Evolutionary conservation across 2,113 vertebrate species (phyloP).

Genomic region (Podarcis muralis): DNA sequence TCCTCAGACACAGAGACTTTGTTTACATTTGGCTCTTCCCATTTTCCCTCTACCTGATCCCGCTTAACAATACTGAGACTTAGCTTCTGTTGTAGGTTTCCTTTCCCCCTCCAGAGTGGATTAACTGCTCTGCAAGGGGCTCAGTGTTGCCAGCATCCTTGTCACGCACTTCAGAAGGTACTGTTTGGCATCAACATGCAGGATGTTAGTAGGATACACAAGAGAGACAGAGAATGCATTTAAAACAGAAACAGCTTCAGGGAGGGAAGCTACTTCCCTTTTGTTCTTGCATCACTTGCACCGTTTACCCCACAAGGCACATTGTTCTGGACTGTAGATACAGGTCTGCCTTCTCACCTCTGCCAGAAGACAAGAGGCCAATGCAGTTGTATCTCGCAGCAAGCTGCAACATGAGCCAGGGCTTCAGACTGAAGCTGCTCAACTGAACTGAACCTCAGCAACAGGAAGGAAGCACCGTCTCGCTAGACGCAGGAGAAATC

Average conservation of each 20-base stretch:
- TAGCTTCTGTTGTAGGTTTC: background rate
- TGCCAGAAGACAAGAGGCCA: slow-evolving; percentile 37
- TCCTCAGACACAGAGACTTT: background rate
- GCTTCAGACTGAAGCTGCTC: slow-evolving; percentile 13
- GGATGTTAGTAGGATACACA: slow-evolving; percentile 73
- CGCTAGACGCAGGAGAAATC: slow-evolving; percentile 19
- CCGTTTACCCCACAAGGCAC: slow-evolving; percentile 26
- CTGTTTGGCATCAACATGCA: slow-evolving; percentile 49
- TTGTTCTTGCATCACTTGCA: slow-evolving; percentile 65
- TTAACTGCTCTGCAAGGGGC: slow-evolving; percentile 51
- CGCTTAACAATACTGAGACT: slow-evolving; percentile 19
- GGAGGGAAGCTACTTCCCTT: slow-evolving; percentile 65
- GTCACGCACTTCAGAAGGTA: slow-evolving; percentile 58
- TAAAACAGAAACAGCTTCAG: slow-evolving; percentile 39
- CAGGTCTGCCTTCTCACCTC: slow-evolving; percentile 10
- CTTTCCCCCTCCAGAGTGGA: background rate
- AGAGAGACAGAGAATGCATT: slow-evolving; percentile 57
- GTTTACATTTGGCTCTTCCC: background rate
- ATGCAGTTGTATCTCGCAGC: background rate
- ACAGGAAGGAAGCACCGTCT: slow-evolving; percentile 27
- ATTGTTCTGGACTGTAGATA: slow-evolving; percentile 13
- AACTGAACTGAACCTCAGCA: slow-evolving; percentile 25
- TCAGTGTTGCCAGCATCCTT: slow-evolving; percentile 63
- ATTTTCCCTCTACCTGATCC: background rate
- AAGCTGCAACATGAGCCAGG: background rate